phyloP scores from a whole-genome alignment of 2,888 invertebrate species.

The Drosophila nr. fundita region DNA sequence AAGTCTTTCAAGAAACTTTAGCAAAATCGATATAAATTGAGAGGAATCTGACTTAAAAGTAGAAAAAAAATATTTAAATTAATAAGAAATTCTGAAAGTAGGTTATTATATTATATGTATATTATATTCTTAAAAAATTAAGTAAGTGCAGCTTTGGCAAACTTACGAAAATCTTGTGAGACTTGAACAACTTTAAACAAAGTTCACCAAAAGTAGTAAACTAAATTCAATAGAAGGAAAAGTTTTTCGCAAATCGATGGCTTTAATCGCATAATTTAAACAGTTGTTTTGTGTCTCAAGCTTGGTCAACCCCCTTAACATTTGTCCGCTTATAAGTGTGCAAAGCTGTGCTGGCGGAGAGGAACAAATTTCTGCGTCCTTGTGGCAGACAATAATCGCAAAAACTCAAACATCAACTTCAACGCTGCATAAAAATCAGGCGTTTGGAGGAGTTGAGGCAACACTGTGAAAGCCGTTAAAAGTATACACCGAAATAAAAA shows the following conservation, averaged over 20 bases:
- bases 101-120: neutral
- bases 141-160: neutral
- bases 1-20: no score
- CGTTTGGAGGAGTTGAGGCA: conserved; percentile 12
- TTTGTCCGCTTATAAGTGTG: conserved; percentile 1
- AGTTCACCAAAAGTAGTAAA: neutral
- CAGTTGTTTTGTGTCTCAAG: conserved; percentile 19
- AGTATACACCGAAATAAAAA: conserved; percentile 18
- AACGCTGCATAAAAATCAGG: conserved; percentile 68
- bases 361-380: conserved; percentile 56
- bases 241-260: conserved; percentile 39
- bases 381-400: conserved; percentile 61
- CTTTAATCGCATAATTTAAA: conserved; percentile 31
- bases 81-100: accelerated
- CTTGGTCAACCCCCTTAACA: neutral
- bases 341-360: neutral
- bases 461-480: conserved; percentile 25
- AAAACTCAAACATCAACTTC: conserved; percentile 71
- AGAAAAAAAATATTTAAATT: neutral
- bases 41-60: neutral
- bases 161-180: neutral
- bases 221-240: conserved; percentile 1
- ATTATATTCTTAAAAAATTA: neutral
- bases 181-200: neutral
- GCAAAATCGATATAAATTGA: neutral